Base-by-base conservation (phyloP, 2,797 vertebrate genomes). In the Pachyuromys duprasi region DNA sequence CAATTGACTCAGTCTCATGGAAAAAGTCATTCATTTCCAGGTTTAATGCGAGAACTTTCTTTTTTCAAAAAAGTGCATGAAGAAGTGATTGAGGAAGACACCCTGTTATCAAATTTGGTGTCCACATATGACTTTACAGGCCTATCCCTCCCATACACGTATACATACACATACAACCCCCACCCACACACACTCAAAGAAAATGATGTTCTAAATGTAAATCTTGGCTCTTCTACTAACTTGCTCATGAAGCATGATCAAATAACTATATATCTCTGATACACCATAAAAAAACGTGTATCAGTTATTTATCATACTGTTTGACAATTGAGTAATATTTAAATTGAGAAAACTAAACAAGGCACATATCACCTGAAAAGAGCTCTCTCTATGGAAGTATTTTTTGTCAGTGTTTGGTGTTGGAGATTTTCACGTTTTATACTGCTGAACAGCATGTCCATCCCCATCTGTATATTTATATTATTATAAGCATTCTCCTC, bases 241-340 rank as follows among this genome's bases (percentile, higher is more conserved):
- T 82, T 81, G 8, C 5, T 72, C 84, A 72, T 28, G 72, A 95
- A 53, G 57, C 24, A n/a, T 76, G 33, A 15, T 39, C 74, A 90
- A 95, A 26, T 8, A 9, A 31, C 24, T 60, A 2, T 53, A 0
- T 76, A 72, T 74, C 22, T 60, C 13, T 36, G 26, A 80, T 80
- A 17, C 0, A 24, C 14, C 8, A 70, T 72, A 3, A 80, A 78
- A 86, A 89, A 96, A 83, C 86, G 49, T 55, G 28, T 28, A 87
- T 63, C 78, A 72, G 82, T 49, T 80, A 69, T 31, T 82, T 89
- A 60, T 42, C 4, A 53, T 87, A 49, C 6, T 28, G 18, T 11
- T 88, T 95, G 53, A 93, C 22, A 94, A 26, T 63, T 90, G 92
- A 79, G 31, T 91, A 60, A 60, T 11, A 79, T 91, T 94, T 86